Evolutionary conservation across 37 sponge, comb jelly and placozoan genomes (phyloP).

Genomic region (Dysidea cf. avara): DNA sequence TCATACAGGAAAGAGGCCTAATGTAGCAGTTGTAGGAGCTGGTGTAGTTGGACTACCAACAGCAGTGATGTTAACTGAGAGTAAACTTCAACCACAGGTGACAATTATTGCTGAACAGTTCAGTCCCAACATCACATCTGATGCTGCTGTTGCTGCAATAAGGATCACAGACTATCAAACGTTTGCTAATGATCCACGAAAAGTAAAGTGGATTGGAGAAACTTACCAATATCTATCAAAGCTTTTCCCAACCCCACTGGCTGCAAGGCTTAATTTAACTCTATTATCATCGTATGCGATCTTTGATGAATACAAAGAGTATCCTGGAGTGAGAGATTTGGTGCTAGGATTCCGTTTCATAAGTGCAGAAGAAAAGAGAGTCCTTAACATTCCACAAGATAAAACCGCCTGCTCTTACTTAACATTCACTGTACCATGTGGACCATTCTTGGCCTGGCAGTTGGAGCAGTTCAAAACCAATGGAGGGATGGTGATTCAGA

Average conservation of each 20-base stretch:
- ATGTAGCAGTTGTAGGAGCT: too few species aligned
- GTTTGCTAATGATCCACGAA: background rate
- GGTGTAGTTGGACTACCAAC: too few species aligned
- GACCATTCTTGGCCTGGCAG: slow-evolving; percentile 55
- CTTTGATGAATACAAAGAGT: background rate
- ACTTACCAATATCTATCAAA: too few species aligned
- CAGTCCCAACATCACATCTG: slow-evolving; percentile 26
- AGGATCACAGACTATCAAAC: background rate
- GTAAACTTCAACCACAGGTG: background rate
- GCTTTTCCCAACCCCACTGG: too few species aligned
- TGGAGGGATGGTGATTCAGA: slow-evolving; percentile 25
- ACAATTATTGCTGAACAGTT: slow-evolving; percentile 23
- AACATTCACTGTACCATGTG: slow-evolving; percentile 33
- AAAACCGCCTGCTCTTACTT: too few species aligned
- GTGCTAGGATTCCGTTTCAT: slow-evolving; percentile 5
- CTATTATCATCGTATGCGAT: background rate
- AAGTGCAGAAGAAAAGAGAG: background rate
- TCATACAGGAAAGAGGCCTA: too few species aligned
- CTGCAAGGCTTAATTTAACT: too few species aligned
- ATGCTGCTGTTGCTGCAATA: slow-evolving; percentile 22
- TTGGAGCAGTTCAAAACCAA: slow-evolving; percentile 12
- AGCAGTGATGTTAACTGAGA: too few species aligned
- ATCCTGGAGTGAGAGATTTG: slow-evolving; percentile 2
- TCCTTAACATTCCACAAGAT: background rate
- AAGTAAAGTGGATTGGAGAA: background rate